These are phyloP conservation scores for Nebria salina DNA, from an alignment of 2,888 invertebrate genomes.

Conservation along the genomic window DNA sequence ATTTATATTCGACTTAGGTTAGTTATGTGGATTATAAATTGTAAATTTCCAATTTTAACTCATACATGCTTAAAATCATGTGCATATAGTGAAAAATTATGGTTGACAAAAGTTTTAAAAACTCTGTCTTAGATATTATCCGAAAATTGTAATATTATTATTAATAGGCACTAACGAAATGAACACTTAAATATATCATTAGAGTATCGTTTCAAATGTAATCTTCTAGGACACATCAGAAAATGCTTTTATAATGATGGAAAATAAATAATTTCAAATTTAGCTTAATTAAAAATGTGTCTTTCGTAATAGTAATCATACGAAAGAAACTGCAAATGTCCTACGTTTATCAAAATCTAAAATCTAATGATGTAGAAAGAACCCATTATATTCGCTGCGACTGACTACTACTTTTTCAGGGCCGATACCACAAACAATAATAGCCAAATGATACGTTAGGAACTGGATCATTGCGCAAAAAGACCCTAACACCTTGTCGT, in stretches of 20 bases:
- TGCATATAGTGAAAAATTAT: no score
- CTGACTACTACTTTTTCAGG: neutral
- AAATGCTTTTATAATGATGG: neutral
- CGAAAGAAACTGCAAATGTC: neutral
- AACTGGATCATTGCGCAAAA: neutral
- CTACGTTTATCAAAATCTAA: neutral
- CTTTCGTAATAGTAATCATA: neutral
- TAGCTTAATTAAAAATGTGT: neutral
- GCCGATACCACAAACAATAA: neutral
- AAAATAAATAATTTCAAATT: neutral
- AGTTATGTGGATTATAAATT: no score
- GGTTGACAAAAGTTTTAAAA: neutral
- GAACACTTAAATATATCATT: neutral
- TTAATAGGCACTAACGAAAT: neutral
- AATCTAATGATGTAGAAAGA: neutral
- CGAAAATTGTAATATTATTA: neutral
- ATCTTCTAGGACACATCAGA: neutral
- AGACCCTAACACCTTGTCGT: neutral
- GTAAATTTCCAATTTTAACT: no score
- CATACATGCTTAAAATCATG: no score
- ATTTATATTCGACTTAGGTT: no score
- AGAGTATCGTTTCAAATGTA: neutral
- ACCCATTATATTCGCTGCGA: neutral
- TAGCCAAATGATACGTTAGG: neutral
- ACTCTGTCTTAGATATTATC: neutral